A percentile compares a stretch with the other conserved stretches of the same genome.
phyloP scores from a whole-genome alignment of 1,140 invertebrate genomes.

The Formica exsecta region DNA sequence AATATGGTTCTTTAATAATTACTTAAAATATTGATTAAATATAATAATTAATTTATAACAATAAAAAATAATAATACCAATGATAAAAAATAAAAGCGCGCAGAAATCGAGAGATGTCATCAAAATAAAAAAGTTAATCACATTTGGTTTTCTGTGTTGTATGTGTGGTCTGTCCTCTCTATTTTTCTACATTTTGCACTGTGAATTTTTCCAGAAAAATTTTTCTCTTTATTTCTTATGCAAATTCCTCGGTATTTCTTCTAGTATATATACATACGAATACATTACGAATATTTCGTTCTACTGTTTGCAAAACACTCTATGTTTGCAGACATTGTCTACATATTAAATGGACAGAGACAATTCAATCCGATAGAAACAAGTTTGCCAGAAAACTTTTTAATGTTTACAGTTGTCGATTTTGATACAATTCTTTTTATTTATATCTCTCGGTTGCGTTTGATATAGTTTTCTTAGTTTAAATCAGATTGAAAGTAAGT shows the following conservation, averaged over 20 bases:
- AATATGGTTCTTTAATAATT: neutral
- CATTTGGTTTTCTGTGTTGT: neutral
- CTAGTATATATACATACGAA: neutral
- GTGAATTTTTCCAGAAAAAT: slow-evolving; percentile 32
- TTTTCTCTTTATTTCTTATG: slow-evolving; percentile 43
- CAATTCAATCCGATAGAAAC: neutral
- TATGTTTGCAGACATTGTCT: slow-evolving; percentile 13
- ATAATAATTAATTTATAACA: slow-evolving; percentile 4
- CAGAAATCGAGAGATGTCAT: neutral
- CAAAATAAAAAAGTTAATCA: slow-evolving; percentile 35
- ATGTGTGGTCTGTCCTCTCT: neutral
- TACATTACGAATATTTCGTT: slow-evolving; percentile 27
- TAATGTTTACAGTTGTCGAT: neutral
- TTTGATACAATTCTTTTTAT: neutral
- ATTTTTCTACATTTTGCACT: slow-evolving; percentile 13
- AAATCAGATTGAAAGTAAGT: neutral
- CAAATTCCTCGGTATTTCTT: slow-evolving; percentile 31
- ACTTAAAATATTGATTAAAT: neutral
- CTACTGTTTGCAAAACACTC: slow-evolving; percentile 21
- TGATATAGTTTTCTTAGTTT: neutral
- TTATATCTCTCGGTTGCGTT: neutral
- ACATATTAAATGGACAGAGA: neutral
- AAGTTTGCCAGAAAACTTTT: neutral
- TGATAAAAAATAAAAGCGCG: neutral
- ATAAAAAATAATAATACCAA: slow-evolving; percentile 7